phyloP scores from a whole-genome alignment of 2,888 invertebrate species.

The Chorisops tibialis region DNA sequence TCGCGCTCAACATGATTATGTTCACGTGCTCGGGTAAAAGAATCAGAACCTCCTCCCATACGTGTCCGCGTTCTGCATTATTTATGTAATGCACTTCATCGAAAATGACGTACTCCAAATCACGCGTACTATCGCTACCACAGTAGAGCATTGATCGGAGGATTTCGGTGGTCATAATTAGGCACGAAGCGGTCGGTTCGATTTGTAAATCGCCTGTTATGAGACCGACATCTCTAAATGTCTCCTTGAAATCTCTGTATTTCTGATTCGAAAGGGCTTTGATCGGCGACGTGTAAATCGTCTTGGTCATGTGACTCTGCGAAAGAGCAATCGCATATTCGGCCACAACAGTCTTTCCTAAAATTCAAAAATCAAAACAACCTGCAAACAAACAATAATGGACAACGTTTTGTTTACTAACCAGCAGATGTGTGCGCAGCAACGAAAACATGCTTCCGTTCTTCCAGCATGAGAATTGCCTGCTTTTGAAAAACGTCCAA shows the following conservation, averaged over 20 bases:
- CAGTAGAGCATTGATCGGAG: constrained; percentile 94
- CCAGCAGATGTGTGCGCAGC: constrained; percentile 99
- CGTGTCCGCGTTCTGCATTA: constrained; percentile 94
- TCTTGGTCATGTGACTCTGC: constrained; percentile 83
- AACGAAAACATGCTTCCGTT: constrained; percentile 93
- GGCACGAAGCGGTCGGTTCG: constrained; percentile 86
- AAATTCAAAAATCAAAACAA: neutral
- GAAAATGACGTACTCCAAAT: constrained; percentile 97
- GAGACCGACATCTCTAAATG: constrained; percentile 89
- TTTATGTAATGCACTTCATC: constrained; percentile 99
- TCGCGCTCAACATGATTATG: constrained; percentile 96
- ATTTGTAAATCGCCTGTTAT: constrained; percentile 96
- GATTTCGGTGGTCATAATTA: constrained; percentile 99
- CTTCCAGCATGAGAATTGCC: constrained; percentile 91
- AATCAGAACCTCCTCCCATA: constrained; percentile 99
- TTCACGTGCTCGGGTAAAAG: constrained; percentile 90
- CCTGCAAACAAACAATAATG: neutral
- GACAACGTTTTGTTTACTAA: neutral
- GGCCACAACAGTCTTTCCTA: constrained; percentile 91
- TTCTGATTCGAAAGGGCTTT: constrained; percentile 99
- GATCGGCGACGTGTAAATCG: constrained; percentile 98
- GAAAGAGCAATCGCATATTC: constrained; percentile 98
- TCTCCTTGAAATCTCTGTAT: constrained; percentile 92
- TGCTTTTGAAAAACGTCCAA: constrained; percentile 96
- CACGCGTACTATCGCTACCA: constrained; percentile 88